Conservation (phyloP, 37 sponge, comb jelly and placozoan genomes). For the Corticium candelabrum region DNA sequence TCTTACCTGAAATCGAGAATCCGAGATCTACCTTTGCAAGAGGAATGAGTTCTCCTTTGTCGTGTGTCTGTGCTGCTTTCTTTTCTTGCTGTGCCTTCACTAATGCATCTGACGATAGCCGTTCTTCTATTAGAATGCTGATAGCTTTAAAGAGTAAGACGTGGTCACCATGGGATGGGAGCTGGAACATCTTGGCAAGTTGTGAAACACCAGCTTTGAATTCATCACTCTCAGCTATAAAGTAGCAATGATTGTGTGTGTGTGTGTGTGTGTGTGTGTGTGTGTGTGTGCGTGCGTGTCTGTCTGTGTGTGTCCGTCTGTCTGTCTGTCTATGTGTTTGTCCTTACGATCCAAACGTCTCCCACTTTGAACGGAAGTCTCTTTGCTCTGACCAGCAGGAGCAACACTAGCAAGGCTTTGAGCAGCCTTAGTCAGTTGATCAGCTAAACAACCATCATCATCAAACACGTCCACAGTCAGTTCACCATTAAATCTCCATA, state of each 20-base stretch:
- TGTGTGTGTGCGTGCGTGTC: too few relatives aligned
- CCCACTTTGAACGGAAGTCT: too few relatives aligned
- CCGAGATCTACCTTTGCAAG: too few relatives aligned
- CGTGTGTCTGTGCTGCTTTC: not conserved
- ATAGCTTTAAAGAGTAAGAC: conserved; percentile 51
- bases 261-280: not conserved
- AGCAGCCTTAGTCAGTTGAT: not conserved
- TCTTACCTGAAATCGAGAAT: too few relatives aligned
- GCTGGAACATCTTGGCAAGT: conserved; percentile 40
- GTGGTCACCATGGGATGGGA: conserved; percentile 52
- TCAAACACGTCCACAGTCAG: not conserved
- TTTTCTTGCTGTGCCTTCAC: not conserved
- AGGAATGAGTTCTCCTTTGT: conserved; percentile 9
- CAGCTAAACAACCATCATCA: not conserved
- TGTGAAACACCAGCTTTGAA: conserved; percentile 31
- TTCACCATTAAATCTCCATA: not conserved
- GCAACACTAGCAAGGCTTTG: not conserved
- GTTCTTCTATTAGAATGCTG: conserved; percentile 58
- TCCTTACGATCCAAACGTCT: too few relatives aligned
- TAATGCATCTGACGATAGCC: not conserved
- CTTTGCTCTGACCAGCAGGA: too few relatives aligned
- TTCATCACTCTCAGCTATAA: not conserved
- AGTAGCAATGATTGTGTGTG: too few relatives aligned
- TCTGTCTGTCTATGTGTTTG: too few relatives aligned
- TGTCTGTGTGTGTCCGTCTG: too few relatives aligned